Percentiles rank a stretch among this genome's conserved stretches.
These are phyloP conservation scores for Crypturellus undulatus DNA, from an alignment of 2,113 vertebrate species.

Conservation along the genomic window DNA sequence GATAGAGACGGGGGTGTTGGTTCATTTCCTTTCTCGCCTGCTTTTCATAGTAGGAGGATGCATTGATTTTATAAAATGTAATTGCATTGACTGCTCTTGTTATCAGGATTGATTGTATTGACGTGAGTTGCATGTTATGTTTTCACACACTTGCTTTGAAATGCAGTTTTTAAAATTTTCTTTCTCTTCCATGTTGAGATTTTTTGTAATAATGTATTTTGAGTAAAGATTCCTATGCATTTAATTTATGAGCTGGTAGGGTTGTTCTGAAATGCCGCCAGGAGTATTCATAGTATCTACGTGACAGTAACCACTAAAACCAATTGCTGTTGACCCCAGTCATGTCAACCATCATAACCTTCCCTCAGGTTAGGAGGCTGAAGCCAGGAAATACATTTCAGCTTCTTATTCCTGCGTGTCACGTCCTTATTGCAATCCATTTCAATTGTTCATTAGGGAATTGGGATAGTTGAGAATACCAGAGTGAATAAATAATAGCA, in stretches of 20 bases:
- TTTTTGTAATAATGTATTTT: neutral
- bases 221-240: constrained; percentile 1
- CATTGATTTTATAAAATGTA: constrained; percentile 70
- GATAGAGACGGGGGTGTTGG: neutral
- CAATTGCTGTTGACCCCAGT: constrained; percentile 32
- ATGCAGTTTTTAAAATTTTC: neutral
- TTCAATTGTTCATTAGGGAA: constrained; percentile 65
- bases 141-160: constrained; percentile 56
- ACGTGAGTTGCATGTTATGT: constrained; percentile 53
- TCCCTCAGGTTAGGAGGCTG: constrained; percentile 44
- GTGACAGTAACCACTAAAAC: constrained; percentile 35
- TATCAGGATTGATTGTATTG: constrained; percentile 69
- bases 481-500: constrained; percentile 59
- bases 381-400: constrained; percentile 49
- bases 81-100: constrained; percentile 69
- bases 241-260: constrained; percentile 7
- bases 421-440: constrained; percentile 41
- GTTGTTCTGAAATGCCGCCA: constrained; percentile 24
- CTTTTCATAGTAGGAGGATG: constrained; percentile 30
- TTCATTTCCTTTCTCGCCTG: constrained; percentile 43
- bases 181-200: neutral
- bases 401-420: constrained; percentile 60
- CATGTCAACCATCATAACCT: constrained; percentile 56
- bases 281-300: neutral
- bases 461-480: constrained; percentile 36